These are phyloP conservation scores for Conistra vaccinii DNA, from an alignment of 2,888 invertebrate genomes.

Conservation along the genomic window DNA sequence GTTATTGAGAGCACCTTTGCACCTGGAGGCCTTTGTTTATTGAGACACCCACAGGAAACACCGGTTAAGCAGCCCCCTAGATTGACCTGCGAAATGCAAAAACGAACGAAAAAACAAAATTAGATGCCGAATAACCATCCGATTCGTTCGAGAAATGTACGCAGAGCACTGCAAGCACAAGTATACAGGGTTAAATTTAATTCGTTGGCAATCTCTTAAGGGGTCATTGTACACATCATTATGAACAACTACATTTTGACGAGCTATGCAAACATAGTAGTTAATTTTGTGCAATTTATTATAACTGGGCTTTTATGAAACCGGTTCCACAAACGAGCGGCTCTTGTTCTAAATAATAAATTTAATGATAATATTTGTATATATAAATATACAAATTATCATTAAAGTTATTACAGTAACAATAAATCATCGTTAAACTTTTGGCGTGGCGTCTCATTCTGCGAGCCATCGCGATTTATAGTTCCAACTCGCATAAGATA, in stretches of 20 bases:
- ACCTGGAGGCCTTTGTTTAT: too few species aligned
- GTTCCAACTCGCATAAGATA: neutral
- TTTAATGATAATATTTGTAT: neutral
- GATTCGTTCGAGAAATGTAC: conserved; percentile 23
- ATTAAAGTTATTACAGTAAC: too few species aligned
- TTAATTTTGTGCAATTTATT: neutral
- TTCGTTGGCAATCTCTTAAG: too few species aligned
- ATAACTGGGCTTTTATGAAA: neutral
- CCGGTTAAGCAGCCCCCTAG: too few species aligned
- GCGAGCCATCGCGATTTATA: conserved; percentile 25
- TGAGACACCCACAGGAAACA: too few species aligned
- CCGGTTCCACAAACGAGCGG: neutral
- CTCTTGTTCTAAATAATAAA: neutral
- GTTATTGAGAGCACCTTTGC: neutral
- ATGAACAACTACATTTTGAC: too few species aligned
- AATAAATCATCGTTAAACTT: neutral
- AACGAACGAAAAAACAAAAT: too few species aligned
- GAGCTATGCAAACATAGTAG: too few species aligned
- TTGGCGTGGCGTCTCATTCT: neutral
- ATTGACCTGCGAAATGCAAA: too few species aligned
- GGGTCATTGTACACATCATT: too few species aligned
- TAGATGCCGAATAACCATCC: neutral
- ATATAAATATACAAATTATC: too few species aligned
- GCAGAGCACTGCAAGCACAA: conserved; percentile 1
- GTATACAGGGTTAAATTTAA: too few species aligned